Evolutionary conservation across 2,797 vertebrate species (phyloP).

Genomic region (Ammospiza maritima): DNA sequence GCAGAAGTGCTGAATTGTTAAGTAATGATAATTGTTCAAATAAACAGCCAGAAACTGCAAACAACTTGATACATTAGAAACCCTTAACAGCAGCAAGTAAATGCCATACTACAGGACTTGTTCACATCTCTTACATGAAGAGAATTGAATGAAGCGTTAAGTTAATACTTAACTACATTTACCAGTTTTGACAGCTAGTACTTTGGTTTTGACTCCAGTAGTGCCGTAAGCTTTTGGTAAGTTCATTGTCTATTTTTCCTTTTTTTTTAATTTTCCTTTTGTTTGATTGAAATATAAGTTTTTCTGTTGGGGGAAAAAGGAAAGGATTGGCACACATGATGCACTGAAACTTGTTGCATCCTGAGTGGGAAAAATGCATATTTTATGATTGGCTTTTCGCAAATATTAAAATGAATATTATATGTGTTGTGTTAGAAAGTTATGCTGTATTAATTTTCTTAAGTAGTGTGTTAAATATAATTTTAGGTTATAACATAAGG

Average conservation of each 20-base stretch:
- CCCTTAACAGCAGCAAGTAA: not conserved
- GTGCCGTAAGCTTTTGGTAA: not conserved
- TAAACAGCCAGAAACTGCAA: not conserved
- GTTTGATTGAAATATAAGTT: not conserved
- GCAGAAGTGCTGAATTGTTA: not conserved
- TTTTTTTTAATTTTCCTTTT: not conserved
- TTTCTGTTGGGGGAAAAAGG: not conserved
- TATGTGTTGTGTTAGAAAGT: too few relatives aligned
- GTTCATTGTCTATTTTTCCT: fast-evolving
- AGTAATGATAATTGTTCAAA: not conserved
- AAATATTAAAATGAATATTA: too few relatives aligned
- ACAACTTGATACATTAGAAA: not conserved
- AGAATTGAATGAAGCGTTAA: not conserved
- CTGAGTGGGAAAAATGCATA: too few relatives aligned
- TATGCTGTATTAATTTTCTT: too few relatives aligned
- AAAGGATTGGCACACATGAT: not conserved
- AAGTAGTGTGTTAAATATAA: too few relatives aligned
- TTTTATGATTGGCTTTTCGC: too few relatives aligned
- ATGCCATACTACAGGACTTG: not conserved
- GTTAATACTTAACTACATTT: not conserved
- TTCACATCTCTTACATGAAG: not conserved
- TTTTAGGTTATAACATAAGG: too few relatives aligned
- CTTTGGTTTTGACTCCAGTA: not conserved
- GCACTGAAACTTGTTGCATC: not conserved
- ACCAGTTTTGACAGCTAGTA: not conserved